Conservation (phyloP, 2,113 vertebrate species). For the Riparia riparia region DNA sequence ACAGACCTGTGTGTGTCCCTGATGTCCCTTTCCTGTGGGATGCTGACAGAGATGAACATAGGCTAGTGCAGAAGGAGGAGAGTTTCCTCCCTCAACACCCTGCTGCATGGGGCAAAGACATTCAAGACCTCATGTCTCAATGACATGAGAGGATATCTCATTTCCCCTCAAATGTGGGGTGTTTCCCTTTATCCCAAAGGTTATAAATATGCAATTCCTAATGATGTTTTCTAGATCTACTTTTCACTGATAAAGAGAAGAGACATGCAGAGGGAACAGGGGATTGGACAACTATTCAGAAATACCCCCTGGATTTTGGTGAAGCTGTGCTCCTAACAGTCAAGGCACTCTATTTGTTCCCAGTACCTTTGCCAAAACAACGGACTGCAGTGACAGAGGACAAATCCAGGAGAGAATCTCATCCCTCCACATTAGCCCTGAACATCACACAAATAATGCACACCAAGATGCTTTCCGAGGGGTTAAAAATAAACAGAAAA, state of each 20-base stretch:
- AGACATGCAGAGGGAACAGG: neutral
- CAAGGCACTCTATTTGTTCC: neutral
- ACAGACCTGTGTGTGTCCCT: neutral
- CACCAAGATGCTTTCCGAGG: neutral
- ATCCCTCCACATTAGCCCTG: neutral
- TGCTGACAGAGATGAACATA: rapidly evolving
- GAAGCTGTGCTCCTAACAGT: neutral
- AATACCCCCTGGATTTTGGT: neutral
- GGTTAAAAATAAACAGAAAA: neutral
- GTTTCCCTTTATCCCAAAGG: neutral
- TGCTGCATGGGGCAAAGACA: neutral
- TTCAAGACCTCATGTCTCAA: neutral
- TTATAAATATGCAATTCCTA: neutral
- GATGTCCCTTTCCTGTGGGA: neutral
- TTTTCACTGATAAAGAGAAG: neutral
- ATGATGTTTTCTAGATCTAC: neutral
- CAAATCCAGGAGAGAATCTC: neutral
- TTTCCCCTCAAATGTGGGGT: too few relatives aligned
- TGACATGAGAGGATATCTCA: neutral
- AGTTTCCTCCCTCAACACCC: neutral
- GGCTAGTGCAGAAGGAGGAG: neutral
- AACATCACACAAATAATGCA: neutral
- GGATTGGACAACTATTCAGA: neutral
- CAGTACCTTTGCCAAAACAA: neutral
- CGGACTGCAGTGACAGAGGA: neutral